Evolutionary conservation across 1,140 invertebrate genomes (phyloP).

Genomic region (Orussus abietinus): DNA sequence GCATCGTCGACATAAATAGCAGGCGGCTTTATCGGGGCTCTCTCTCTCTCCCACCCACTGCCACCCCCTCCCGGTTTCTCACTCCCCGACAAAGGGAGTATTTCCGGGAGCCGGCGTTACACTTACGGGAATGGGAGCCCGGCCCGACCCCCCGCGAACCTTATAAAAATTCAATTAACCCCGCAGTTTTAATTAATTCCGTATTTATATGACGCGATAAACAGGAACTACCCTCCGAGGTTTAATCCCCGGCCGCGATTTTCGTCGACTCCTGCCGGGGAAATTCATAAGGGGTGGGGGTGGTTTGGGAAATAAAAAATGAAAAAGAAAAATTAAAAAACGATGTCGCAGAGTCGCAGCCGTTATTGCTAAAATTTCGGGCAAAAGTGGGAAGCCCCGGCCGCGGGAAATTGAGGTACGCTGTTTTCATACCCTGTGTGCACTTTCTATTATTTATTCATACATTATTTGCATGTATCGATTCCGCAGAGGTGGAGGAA

Average conservation of each 20-base stretch:
- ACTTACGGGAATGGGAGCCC: slow-evolving; percentile 38
- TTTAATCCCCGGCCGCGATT: slow-evolving; percentile 28
- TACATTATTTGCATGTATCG: no score
- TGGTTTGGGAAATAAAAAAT: no score
- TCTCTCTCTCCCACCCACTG: slow-evolving; percentile 21
- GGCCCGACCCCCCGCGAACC: slow-evolving; percentile 19
- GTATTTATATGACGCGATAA: slow-evolving; percentile 42
- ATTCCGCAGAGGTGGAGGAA: no score
- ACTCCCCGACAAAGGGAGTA: slow-evolving; percentile 38
- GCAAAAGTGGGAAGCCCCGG: no score
- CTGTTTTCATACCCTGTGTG: no score
- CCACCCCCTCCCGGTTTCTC: slow-evolving; percentile 22
- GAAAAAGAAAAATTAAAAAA: no score
- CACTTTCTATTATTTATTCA: no score
- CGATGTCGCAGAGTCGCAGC: no score
- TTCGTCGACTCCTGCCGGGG: no score
- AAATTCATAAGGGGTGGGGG: no score
- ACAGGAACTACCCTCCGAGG: slow-evolving; percentile 29
- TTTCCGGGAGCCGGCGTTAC: slow-evolving; percentile 43
- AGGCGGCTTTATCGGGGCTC: slow-evolving; percentile 35
- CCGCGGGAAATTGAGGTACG: no score
- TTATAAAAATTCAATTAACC: slow-evolving; percentile 50
- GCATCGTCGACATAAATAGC: slow-evolving; percentile 39
- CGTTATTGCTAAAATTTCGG: no score
- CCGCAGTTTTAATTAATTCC: slow-evolving; percentile 42